Evolutionary conservation across 2,113 vertebrate species (phyloP).

Genomic region (Heteronetta atricapilla): DNA sequence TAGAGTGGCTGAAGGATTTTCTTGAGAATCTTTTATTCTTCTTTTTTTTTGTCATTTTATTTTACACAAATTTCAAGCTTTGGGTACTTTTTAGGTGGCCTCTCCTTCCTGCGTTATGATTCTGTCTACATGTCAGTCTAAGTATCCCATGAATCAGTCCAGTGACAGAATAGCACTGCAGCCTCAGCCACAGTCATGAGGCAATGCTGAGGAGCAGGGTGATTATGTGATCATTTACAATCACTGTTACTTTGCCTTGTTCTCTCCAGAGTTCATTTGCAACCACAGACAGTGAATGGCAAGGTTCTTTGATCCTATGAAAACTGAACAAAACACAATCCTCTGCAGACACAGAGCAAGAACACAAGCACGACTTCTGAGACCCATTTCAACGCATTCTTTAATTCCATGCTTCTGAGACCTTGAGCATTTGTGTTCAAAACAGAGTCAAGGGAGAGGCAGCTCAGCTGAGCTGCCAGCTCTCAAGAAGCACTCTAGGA

Average conservation of each 20-base stretch:
- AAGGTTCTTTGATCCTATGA: rapidly evolving
- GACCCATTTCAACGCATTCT: neutral
- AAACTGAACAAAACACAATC: neutral
- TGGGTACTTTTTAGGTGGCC: neutral
- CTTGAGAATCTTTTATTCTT: neutral
- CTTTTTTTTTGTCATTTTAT: neutral
- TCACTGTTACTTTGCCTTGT: neutral
- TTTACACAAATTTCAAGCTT: neutral
- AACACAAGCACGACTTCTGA: neutral
- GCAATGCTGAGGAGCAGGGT: rapidly evolving
- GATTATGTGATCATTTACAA: neutral
- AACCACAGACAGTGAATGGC: neutral
- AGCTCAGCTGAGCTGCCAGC: neutral
- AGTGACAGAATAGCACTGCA: rapidly evolving
- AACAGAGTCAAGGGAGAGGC: neutral
- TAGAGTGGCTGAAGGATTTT: neutral
- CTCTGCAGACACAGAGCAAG: rapidly evolving
- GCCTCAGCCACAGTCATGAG: neutral
- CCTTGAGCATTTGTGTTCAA: neutral
- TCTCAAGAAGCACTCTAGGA: neutral
- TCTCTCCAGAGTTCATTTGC: neutral
- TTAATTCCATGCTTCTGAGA: neutral
- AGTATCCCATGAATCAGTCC: neutral
- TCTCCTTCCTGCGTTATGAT: neutral
- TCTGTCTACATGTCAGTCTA: neutral